Conservation (phyloP, 2,888 invertebrate genomes). For the Zhuqinia jingwanae region DNA sequence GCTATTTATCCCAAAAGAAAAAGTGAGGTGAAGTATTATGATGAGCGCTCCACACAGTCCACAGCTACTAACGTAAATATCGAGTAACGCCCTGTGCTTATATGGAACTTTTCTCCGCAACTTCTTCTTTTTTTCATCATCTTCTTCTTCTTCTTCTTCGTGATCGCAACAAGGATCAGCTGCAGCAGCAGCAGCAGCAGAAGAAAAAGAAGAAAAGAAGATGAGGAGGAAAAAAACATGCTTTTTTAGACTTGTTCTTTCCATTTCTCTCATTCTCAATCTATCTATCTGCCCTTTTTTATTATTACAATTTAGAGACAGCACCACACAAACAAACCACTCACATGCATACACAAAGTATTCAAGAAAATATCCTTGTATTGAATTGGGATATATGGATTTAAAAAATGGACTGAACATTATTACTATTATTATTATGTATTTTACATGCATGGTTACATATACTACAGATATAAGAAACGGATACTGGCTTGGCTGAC, state of each 20-base stretch:
- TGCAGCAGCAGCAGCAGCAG: no score
- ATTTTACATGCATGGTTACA: neutral
- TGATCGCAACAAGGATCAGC: slow-evolving; percentile 40
- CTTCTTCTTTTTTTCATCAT: slow-evolving; percentile 1
- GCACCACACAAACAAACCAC: slow-evolving; percentile 30
- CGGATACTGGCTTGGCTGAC: slow-evolving; percentile 7
- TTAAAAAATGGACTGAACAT: neutral
- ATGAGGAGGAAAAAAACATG: slow-evolving; percentile 52
- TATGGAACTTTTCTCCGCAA: slow-evolving; percentile 70
- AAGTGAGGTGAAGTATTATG: slow-evolving; percentile 53
- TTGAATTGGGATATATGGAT: neutral
- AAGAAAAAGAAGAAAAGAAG: neutral
- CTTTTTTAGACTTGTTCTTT: slow-evolving; percentile 66
- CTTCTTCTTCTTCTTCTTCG: slow-evolving; percentile 45
- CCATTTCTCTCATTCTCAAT: slow-evolving; percentile 31
- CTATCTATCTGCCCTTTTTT: slow-evolving; percentile 43
- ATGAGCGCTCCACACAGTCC: slow-evolving; percentile 41
- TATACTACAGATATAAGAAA: neutral
- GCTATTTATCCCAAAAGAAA: slow-evolving; percentile 42
- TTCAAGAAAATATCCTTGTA: neutral
- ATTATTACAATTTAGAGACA: slow-evolving; percentile 61
- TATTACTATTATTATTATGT: neutral
- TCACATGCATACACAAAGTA: neutral
- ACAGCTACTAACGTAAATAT: slow-evolving; percentile 66
- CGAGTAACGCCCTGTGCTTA: slow-evolving; percentile 71